phyloP scores from a whole-genome alignment of 2,797 vertebrate genomes.

The Percopsis omiscomaycus region DNA sequence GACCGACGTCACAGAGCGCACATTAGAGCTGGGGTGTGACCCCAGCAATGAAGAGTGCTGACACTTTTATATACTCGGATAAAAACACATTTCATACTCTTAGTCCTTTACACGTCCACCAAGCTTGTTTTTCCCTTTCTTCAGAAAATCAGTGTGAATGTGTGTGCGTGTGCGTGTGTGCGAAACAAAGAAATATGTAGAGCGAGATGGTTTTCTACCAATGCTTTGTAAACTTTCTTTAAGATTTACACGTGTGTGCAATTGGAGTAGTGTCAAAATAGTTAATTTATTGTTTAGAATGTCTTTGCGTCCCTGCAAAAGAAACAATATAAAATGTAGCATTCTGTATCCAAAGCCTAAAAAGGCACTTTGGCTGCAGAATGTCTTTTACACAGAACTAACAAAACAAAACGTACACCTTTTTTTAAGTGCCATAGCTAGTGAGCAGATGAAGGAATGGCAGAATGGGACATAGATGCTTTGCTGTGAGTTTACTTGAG shows the following conservation, averaged over 20 bases:
- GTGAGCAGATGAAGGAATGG: constrained; percentile 65
- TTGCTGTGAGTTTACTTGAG: constrained; percentile 74
- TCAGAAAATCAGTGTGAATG: constrained; percentile 39
- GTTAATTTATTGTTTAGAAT: constrained; percentile 79
- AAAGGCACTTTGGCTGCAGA: constrained; percentile 64
- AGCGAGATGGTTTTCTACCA: constrained; percentile 57
- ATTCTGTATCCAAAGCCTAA: constrained; percentile 69
- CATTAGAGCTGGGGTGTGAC: constrained; percentile 30
- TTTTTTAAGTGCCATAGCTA: constrained; percentile 84
- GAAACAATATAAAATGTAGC: constrained; percentile 76
- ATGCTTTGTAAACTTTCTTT: constrained; percentile 71
- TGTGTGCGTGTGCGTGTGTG: constrained; percentile 18
- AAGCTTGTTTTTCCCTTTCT: constrained; percentile 50
- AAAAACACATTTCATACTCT: constrained; percentile 58
- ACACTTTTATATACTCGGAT: constrained; percentile 61
- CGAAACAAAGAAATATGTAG: constrained; percentile 27
- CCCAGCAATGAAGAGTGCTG: constrained; percentile 32
- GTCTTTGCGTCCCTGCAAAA: constrained; percentile 73
- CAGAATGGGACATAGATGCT: constrained; percentile 69
- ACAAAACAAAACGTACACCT: constrained; percentile 52
- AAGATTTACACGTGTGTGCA: constrained; percentile 69
- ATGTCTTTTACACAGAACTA: constrained; percentile 68
- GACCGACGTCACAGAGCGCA: constrained; percentile 56
- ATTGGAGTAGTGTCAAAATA: constrained; percentile 65
- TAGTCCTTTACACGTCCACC: constrained; percentile 53